Evolutionary conservation across 2,888 invertebrate genomes (phyloP).

Genomic region (Thumatha senex): DNA sequence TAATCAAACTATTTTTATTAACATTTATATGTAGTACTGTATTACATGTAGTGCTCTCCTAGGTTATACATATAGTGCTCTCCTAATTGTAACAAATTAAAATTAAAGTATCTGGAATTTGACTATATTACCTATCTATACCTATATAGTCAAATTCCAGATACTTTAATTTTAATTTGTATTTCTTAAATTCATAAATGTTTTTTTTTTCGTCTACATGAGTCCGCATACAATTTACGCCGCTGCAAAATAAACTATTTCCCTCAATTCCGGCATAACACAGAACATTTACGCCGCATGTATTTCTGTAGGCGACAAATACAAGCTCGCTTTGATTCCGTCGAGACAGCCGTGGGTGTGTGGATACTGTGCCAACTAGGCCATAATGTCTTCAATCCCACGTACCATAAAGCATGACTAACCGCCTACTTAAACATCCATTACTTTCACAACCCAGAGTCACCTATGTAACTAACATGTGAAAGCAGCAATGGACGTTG

Average conservation of each 20-base stretch:
- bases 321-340: conserved; percentile 65
- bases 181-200: no score
- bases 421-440: conserved; percentile 35
- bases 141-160: no score
- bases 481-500: conserved; percentile 35
- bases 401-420: conserved; percentile 39
- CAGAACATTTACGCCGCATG: conserved; percentile 30
- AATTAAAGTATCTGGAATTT: no score
- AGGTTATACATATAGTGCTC: no score
- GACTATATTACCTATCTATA: no score
- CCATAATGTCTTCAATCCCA: conserved; percentile 64
- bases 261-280: conserved; percentile 32
- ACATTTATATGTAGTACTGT: no score
- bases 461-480: neutral
- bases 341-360: conserved; percentile 57
- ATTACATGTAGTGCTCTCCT: no score
- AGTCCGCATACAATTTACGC: no score
- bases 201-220: no score
- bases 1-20: no score
- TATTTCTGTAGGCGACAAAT: conserved; percentile 45
- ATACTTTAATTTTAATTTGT: no score
- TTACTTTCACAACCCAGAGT: conserved; percentile 23
- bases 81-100: no score
- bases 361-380: conserved; percentile 70
- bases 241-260: conserved; percentile 8